Percentiles rank a stretch among this genome's conserved stretches.
Conservation (phyloP, 2,113 vertebrate genomes). For the Solea solea region DNA sequence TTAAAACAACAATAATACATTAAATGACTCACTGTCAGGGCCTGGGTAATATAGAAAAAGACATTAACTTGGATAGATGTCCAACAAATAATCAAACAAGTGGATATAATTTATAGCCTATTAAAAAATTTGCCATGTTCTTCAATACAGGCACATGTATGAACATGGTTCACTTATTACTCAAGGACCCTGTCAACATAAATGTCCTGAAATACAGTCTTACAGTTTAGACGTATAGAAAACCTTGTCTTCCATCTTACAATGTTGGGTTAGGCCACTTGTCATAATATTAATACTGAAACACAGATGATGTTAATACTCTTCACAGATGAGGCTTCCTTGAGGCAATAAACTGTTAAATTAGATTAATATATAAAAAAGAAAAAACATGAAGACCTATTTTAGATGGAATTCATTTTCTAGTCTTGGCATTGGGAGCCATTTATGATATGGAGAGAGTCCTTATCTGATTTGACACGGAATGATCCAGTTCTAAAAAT, state of each 20-base stretch:
- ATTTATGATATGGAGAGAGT: background rate
- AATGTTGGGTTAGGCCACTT: background rate
- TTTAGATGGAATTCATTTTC: background rate
- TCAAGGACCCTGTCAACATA: no score
- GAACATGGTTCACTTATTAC: background rate
- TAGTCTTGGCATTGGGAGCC: background rate
- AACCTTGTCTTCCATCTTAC: background rate
- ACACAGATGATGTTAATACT: background rate
- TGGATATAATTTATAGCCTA: no score
- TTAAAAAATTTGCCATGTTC: no score
- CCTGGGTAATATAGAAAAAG: no score
- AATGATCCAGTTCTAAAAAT: constrained; percentile 17
- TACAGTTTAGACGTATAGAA: background rate
- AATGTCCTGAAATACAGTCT: no score
- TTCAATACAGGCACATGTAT: background rate
- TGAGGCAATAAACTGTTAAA: background rate
- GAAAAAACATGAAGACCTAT: background rate
- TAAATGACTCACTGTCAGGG: no score
- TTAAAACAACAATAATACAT: no score
- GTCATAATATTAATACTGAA: background rate
- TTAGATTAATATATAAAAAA: background rate
- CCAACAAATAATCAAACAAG: no score
- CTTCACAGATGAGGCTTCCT: background rate
- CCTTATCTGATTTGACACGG: constrained; percentile 5
- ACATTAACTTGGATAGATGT: no score